phyloP scores from a whole-genome alignment of 2,888 invertebrate species.

The Lasius fuliginosus region DNA sequence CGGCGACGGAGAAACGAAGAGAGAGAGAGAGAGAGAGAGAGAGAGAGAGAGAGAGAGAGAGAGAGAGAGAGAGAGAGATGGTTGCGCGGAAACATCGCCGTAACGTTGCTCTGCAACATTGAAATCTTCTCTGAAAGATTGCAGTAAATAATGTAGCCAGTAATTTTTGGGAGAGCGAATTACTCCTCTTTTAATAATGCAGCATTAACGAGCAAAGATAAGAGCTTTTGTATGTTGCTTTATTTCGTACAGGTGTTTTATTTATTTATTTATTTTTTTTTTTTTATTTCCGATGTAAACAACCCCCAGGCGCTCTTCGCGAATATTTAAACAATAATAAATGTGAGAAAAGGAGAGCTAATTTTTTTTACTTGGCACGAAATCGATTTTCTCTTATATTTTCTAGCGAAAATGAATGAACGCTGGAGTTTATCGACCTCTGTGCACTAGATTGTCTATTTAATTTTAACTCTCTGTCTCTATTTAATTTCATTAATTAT shows the following conservation, averaged over 20 bases:
- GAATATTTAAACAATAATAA: neutral
- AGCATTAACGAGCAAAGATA: neutral
- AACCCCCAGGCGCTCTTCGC: neutral
- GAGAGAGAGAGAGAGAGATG: neutral
- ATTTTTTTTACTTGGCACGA: neutral
- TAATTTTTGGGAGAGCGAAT: neutral
- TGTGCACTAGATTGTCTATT: slow-evolving; percentile 11
- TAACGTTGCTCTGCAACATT: too few relatives aligned
- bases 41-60: neutral
- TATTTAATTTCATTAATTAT: slow-evolving; percentile 13
- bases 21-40: too few relatives aligned
- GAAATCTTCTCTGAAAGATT: neutral
- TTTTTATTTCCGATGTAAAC: neutral
- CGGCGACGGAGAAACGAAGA: too few relatives aligned
- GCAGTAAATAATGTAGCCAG: neutral
- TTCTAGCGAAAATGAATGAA: slow-evolving; percentile 3
- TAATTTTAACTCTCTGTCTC: slow-evolving; percentile 12
- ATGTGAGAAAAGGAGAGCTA: neutral
- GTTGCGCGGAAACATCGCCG: neutral
- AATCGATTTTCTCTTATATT: slow-evolving; percentile 28
- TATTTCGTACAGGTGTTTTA: neutral
- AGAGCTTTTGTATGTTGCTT: neutral
- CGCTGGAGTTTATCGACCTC: neutral
- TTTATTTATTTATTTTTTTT: too few relatives aligned
- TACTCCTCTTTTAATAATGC: neutral